These are phyloP conservation scores for Acleris sparsana DNA, from an alignment of 2,888 invertebrate species.

Conservation along the genomic window DNA sequence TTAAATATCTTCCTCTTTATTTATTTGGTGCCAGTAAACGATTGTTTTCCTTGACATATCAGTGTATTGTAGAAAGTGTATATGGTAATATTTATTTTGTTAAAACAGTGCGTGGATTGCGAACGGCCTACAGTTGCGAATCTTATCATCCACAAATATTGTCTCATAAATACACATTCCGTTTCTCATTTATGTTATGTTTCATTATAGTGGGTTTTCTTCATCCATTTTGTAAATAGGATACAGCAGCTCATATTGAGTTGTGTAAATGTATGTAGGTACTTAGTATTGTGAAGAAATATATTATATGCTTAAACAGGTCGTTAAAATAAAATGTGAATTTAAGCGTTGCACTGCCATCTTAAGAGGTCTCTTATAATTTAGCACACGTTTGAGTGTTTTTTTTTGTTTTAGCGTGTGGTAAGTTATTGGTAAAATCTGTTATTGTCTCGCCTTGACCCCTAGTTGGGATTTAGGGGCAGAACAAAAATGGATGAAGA, in stretches of 20 bases:
- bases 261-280: constrained; percentile 20
- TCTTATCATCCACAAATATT: constrained; percentile 7
- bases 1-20: constrained; percentile 48
- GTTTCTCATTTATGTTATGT: constrained; percentile 23
- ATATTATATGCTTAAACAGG: constrained; percentile 4
- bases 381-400: no score
- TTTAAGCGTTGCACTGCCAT: constrained; percentile 27
- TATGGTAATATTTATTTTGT: constrained; percentile 23
- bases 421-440: no score
- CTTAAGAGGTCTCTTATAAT: background rate
- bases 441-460: constrained; percentile 11
- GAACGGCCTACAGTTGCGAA: constrained; percentile 29
- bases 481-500: constrained; percentile 28
- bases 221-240: constrained; percentile 31
- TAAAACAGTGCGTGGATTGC: constrained; percentile 19
- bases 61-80: constrained; percentile 29
- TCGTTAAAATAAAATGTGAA: constrained; percentile 2
- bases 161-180: constrained; percentile 29
- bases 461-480: constrained; percentile 19
- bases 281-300: constrained; percentile 3
- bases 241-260: constrained; percentile 26
- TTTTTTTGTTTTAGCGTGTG: no score
- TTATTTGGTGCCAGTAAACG: constrained; percentile 54
- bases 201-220: constrained; percentile 22
- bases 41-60: constrained; percentile 32